Evolutionary conservation across 2,888 invertebrate species (phyloP).

Genomic region (Andrena trimmerana): DNA sequence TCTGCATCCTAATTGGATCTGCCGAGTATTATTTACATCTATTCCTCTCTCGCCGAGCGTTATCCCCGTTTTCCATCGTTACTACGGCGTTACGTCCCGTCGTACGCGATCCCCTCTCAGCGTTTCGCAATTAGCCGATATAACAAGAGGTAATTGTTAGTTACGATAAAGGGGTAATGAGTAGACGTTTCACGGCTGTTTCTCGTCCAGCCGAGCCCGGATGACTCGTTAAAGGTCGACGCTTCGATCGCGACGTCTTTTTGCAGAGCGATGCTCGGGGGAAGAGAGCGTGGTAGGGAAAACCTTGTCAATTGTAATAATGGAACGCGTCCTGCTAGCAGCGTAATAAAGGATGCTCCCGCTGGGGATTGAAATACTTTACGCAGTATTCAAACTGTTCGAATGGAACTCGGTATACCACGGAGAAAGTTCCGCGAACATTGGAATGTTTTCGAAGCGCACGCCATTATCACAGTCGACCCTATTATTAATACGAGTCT

Average conservation of each 20-base stretch:
- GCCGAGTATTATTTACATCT: conserved; percentile 68
- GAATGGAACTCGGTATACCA: no score
- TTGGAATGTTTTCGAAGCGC: background rate
- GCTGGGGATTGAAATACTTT: background rate
- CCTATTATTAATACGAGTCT: background rate
- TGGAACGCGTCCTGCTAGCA: background rate
- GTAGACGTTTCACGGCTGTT: conserved; percentile 6
- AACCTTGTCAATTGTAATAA: conserved; percentile 17
- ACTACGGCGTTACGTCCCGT: background rate
- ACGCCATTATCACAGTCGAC: conserved; percentile 17
- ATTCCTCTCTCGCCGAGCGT: conserved; percentile 9
- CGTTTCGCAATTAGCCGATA: conserved; percentile 34
- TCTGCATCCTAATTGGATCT: conserved; percentile 56
- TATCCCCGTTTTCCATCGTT: conserved; percentile 9
- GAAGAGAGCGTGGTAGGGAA: background rate
- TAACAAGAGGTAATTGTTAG: conserved; percentile 56
- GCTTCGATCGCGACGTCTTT: conserved; percentile 39
- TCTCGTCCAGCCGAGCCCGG: conserved; percentile 2
- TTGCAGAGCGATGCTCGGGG: conserved; percentile 2
- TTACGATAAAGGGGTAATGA: conserved; percentile 44
- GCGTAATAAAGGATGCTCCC: background rate
- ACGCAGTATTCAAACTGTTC: background rate
- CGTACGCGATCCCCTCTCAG: conserved; percentile 3
- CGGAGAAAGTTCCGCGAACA: background rate
- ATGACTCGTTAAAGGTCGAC: conserved; percentile 13